Base-by-base conservation (phyloP, 2,888 invertebrate genomes). In the Zhuqinia jingwanae region DNA sequence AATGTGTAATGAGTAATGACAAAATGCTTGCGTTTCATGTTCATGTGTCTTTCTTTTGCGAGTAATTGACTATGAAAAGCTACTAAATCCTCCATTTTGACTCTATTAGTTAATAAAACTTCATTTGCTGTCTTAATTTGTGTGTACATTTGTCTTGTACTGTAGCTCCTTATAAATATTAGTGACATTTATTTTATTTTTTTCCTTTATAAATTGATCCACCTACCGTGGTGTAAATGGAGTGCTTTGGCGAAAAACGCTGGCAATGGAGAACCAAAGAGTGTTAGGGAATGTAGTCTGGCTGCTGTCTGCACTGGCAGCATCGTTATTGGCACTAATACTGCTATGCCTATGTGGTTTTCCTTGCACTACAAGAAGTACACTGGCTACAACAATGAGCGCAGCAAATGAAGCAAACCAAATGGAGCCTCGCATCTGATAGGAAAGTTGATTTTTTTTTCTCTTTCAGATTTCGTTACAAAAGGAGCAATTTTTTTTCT, bases 381-480 rank as follows among this genome's bases (percentile, higher is more conserved):
- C 90, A 47, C 50, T 60, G 45, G 91, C 90, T 68, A 91, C 91
- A 58, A 89, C 88, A 58, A 90, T 20, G 76, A 90, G 79, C 30
- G 91, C 91, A 42, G 87, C 86, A 53, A 90, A 81, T 56, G 90
- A 86, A 60, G 88, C 89, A 42, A 82, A 82, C 91, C 91, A 91
- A 45, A 91, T 90, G 20, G 88, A 84, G 50, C 87, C 87, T 84
- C 87, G 87, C 90, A 91, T 90, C 96, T 96, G 93, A 73, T 75
- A 68, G 36, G 42, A 70, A 81, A 81, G 81, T 81, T 70, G 45
- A 65, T 82, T 82, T 82, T 75, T 73, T 30, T 68, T 25, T 36
- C 50, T 10, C 15, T 20, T 42, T 30, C 5, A 77, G 5, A 63
- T 78, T 63, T 63, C 17, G 20, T 63, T 78, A 77, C 22, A 58